phyloP scores from a whole-genome alignment of 2,888 invertebrate species.

The Polyommatus icarus region DNA sequence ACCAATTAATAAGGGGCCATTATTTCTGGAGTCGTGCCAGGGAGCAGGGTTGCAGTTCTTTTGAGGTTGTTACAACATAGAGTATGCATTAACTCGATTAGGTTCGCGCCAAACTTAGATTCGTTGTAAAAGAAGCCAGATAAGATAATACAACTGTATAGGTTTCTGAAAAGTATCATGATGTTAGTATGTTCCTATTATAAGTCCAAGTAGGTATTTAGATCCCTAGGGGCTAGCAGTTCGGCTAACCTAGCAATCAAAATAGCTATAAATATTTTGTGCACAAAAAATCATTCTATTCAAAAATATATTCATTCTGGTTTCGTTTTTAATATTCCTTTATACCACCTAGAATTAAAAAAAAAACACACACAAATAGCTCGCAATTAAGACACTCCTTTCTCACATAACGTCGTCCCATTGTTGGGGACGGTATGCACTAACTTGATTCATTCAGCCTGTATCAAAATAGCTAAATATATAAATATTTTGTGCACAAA shows the following conservation, averaged over 20 bases:
- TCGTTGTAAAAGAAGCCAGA: conserved; percentile 4
- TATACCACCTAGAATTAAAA: not conserved
- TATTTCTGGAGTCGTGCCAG: conserved; percentile 50
- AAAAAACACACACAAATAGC: not conserved
- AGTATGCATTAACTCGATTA: conserved; percentile 23
- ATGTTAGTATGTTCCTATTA: not conserved
- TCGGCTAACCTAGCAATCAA: too few species aligned
- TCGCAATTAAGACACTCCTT: not conserved
- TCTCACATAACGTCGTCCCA: conserved; percentile 57
- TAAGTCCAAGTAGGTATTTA: too few species aligned
- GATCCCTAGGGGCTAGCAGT: too few species aligned
- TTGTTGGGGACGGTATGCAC: conserved; percentile 56
- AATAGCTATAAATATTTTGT: too few species aligned
- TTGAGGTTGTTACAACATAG: not conserved
- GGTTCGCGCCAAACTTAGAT: not conserved
- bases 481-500: too few species aligned
- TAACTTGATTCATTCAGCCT: conserved; percentile 72
- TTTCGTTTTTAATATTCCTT: not conserved
- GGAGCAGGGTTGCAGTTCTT: conserved; percentile 43
- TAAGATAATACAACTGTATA: not conserved
- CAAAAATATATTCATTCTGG: too few species aligned
- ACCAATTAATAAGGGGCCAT: conserved; percentile 51
- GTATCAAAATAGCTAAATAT: conserved; percentile 51
- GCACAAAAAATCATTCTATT: too few species aligned
- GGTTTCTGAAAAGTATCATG: not conserved